Evolutionary conservation across 2,888 invertebrate genomes (phyloP), one percentile per base, ranked within the genome.

Genomic region (Agrilus cyanescens): DNA sequence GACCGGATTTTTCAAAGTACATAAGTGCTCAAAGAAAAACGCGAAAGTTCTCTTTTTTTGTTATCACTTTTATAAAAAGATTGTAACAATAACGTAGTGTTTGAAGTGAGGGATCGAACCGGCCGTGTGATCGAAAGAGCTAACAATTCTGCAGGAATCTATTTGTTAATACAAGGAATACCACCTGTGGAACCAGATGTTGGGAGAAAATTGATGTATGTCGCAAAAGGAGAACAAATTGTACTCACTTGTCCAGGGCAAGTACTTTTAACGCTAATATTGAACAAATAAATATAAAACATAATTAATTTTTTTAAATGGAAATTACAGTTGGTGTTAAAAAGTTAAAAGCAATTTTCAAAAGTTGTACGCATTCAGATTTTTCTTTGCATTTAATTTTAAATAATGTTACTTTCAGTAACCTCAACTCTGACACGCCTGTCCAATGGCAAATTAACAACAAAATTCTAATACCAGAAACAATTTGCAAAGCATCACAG

Each of bases 101-200:
- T 76, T 54, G 69, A 73, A 56, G 65, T 74, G 14, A 60, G 66
- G 47, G 70, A 80, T 58, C 60, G 68, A 55, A 55, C 62, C 37
- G 74, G 76, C 2, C 64, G 68, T 4, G 51, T 77, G 35, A 53
- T 76, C 30, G 78, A 79, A 63, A 63, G 57, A 44, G 76, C 71
- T 0, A 77, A 78, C 54, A 79, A 78, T 57, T 72, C 73, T 15
- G 76, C 70, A 3, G 78, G 76, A n/a, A 65, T 76, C 42, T 78
- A 70, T 58, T 73, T 74, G 1, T 61, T 70, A 52, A 32, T 64
- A 12, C 75, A 75, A 63, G 67, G 66, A 10, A 50, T 72, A 25
- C 74, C 74, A 4, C 58, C 66, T 25, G 46, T 61, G 30, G 61
- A 63, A 42, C 71, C 72, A 16, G 50, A 65, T 29, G 62, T 71